Base-by-base conservation (phyloP, 2,113 vertebrate species). In the Poecilia latipinna region DNA sequence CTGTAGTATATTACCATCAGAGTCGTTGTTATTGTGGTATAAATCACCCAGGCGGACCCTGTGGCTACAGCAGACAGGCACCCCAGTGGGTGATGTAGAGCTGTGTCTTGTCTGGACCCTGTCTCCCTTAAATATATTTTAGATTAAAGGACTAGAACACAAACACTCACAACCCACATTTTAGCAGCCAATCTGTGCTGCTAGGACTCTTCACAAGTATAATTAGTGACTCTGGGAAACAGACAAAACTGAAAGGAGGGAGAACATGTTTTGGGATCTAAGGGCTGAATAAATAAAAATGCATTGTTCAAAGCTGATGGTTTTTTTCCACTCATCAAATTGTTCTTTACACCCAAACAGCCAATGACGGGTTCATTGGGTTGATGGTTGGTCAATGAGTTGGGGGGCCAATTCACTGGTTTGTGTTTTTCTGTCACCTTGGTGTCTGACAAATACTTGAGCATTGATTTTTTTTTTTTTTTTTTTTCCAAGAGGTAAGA, bases 1-100 rank as follows among this genome's bases (percentile, higher is more conserved):
- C 88, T 90, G 88, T 89, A 84, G 89, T 90, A 86, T 88, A 75
- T 79, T 93, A 66, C 87, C 91, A 94, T 95, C 91, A 91, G 73
- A 78, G 61, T 72, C 64, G 67, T 66, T 74, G 87, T 70, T 86
- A 80, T 24, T 24, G 48, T 72, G 44, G 82, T 87, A 80, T 92
- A 68, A 88, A 86, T 88, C 87, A 90, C 61, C 62, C 57, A 67
- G 57, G 75, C 12, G 70, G 80, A 88, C 75, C 63, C 61, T 70
- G 42, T 80, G 84, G 78, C 89, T 91, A 77, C 80, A 74, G 51
- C 68, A 63, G 73, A 65, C 80, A 82, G 78, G 8, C 31, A 81
- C 72, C 82, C 88, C 84, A 28, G 44, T 79, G 75, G 78, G 84
- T 90, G 88, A 88, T 90, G 79, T 78, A 92, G 85, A 89, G 92